Evolutionary conservation across 2,113 vertebrate genomes (phyloP), one percentile per base, ranked within the genome.

Genomic region (Sprattus sprattus): DNA sequence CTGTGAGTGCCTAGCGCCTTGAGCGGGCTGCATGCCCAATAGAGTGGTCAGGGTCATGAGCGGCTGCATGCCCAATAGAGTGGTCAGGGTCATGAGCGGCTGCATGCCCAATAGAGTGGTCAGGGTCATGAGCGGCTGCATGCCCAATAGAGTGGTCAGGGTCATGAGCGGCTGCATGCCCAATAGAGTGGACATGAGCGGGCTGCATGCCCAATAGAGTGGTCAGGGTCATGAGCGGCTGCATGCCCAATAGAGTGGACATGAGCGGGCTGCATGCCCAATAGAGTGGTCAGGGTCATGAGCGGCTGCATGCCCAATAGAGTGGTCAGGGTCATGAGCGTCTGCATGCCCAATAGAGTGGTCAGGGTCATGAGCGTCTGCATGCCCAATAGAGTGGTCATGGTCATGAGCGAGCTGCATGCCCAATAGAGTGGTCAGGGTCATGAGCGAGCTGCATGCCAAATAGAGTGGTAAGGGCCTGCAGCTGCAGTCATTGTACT

Each of bases 1-100:
- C 32, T 99, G 98, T 99, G 93, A 97, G 97, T 92, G n/a, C 54
- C n/a, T 32, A 44, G 25, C 25, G 22, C 2, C 22, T 1, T 67
- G n/a, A n/a, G 25, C 64, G 10, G 25, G 64, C 50, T 52, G 50
- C 2, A 52, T 10, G 50, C 8, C 15, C 39, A 39, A 39, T 39
- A 39, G 39, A 39, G 39, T 39, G 39, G 39, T 39, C 39, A 39
- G 39, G 39, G 39, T 2, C 39, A 39, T 39, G 39, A 39, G 39
- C 39, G 39, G 39, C 39, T 39, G 39, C 39, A 39, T 39, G 39
- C 39, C 39, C 39, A 39, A 39, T 39, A 39, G 39, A 39, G 39
- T 39, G 39, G 39, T 39, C 39, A 39, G 39, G 39, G 2, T 16
- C 25, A 10, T 39, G 9, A 28, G 28, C 67, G 16, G 71, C 54